These are phyloP conservation scores for Litocranius walleri DNA, from an alignment of 2,113 vertebrate species.

Conservation along the genomic window DNA sequence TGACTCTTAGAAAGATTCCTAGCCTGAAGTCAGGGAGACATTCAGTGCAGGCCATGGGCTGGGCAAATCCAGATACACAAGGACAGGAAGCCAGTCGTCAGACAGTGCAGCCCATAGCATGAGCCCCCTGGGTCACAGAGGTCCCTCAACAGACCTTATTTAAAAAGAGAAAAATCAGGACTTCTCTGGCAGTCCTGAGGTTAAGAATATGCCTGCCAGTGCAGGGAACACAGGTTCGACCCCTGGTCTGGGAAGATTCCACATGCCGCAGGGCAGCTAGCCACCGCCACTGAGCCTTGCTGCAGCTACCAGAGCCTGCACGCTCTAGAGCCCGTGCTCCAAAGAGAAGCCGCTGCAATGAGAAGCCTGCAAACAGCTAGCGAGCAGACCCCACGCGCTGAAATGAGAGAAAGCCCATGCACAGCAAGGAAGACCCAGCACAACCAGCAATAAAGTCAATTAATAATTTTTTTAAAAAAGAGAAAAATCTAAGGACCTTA, in stretches of 20 bases:
- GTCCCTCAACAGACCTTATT: not conserved
- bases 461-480: not conserved
- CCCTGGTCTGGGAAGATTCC: not conserved
- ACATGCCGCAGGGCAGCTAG: not conserved
- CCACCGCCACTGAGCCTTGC: not conserved
- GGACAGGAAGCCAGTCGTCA: not conserved
- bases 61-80: not conserved
- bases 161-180: not conserved
- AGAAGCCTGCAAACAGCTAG: not conserved
- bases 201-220: not conserved
- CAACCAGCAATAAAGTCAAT: not conserved
- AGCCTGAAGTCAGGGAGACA: not conserved
- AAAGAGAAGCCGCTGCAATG: not conserved
- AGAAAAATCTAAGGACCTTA: not conserved
- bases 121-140: not conserved
- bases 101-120: rapidly evolving
- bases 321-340: not conserved
- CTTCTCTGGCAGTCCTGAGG: not conserved
- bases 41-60: not conserved
- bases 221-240: not conserved
- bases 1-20: not conserved
- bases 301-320: not conserved
- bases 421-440: not conserved
- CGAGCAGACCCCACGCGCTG: not conserved
- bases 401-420: not conserved